Conservation (phyloP, 1,140 invertebrate species). For the Maniola jurtina region DNA sequence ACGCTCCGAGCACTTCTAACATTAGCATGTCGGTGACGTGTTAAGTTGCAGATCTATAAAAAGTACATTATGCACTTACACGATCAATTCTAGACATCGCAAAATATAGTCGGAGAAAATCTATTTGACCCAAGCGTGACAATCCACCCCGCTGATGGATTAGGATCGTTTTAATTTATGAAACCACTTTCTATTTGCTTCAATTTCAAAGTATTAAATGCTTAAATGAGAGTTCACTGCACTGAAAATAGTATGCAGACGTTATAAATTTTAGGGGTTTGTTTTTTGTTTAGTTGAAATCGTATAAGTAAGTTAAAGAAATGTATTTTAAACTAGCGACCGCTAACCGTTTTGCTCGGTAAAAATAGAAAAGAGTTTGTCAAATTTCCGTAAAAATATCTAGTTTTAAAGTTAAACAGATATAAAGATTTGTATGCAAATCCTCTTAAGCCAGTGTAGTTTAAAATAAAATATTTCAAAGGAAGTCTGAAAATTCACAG, state of each 20-base stretch:
- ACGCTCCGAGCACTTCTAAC: too few relatives aligned
- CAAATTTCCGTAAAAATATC: too few relatives aligned
- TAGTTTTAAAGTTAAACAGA: too few relatives aligned
- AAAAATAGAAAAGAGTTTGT: too few relatives aligned
- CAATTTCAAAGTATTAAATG: slow-evolving; percentile 4
- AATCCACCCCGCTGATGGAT: slow-evolving; percentile 6
- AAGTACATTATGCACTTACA: neutral
- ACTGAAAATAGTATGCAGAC: slow-evolving; percentile 7
- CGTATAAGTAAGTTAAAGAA: too few relatives aligned
- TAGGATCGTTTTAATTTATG: slow-evolving; percentile 4
- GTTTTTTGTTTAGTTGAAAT: neutral
- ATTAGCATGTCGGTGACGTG: neutral
- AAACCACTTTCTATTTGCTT: slow-evolving; percentile 12
- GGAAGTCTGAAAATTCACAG: too few relatives aligned
- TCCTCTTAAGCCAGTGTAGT: too few relatives aligned
- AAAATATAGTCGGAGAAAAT: slow-evolving; percentile 4
- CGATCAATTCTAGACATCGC: neutral
- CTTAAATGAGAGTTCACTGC: slow-evolving; percentile 6
- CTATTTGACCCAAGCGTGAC: slow-evolving; percentile 5
- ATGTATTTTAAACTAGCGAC: too few relatives aligned
- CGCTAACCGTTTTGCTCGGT: too few relatives aligned
- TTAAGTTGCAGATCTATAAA: neutral
- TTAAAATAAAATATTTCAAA: too few relatives aligned
- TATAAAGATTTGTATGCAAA: too few relatives aligned
- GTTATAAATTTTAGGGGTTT: neutral